Evolutionary conservation across 2,888 invertebrate genomes (phyloP).

Genomic region (Caradrina clavipalpis): DNA sequence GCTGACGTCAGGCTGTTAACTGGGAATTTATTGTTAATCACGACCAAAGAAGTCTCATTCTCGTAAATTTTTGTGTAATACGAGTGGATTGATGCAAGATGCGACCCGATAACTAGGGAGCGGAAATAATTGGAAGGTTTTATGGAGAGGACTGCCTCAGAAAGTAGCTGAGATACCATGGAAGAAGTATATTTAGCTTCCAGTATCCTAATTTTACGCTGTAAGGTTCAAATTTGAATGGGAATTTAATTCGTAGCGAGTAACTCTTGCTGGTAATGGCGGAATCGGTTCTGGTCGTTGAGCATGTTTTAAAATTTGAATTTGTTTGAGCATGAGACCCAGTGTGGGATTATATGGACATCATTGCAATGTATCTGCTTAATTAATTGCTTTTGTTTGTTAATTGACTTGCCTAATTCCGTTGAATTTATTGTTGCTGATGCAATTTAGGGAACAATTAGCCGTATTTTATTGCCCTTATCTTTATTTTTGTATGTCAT

Average conservation of each 20-base stretch:
- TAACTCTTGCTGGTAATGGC: constrained; percentile 69
- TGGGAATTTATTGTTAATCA: constrained; percentile 86
- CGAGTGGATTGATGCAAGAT: constrained; percentile 86
- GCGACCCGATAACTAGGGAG: constrained; percentile 80
- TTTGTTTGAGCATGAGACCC: constrained; percentile 67
- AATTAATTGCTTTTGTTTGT: constrained; percentile 74
- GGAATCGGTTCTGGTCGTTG: constrained; percentile 77
- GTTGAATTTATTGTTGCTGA: constrained; percentile 60
- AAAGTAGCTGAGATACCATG: constrained; percentile 62
- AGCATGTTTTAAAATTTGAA: constrained; percentile 76
- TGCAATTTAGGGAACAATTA: constrained; percentile 60
- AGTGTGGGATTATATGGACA: constrained; percentile 70
- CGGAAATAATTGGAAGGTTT: constrained; percentile 86
- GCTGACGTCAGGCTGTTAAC: constrained; percentile 81
- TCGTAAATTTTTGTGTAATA: constrained; percentile 87
- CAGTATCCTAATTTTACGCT: constrained; percentile 61
- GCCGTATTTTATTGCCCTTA: constrained; percentile 52
- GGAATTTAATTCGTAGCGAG: constrained; percentile 64
- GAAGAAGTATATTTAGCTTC: constrained; percentile 59
- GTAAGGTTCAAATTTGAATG: constrained; percentile 70
- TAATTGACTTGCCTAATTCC: constrained; percentile 64
- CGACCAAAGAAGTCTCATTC: constrained; percentile 79
- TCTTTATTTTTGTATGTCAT: constrained; percentile 43
- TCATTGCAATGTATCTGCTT: constrained; percentile 68
- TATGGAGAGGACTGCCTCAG: constrained; percentile 74